Base-by-base conservation (phyloP, 2,888 invertebrate genomes). In the Saturnia japonica region DNA sequence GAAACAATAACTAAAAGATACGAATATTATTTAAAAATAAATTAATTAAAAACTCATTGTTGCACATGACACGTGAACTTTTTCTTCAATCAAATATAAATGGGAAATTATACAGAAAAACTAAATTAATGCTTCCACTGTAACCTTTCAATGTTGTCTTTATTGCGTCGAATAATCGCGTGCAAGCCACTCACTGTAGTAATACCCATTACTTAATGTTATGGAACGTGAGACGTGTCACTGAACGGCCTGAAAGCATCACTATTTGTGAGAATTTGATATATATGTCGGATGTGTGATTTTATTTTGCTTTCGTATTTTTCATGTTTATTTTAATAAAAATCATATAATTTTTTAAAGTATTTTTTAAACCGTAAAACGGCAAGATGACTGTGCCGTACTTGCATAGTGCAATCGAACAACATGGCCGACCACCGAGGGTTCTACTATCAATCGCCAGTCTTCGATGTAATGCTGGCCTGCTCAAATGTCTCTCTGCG, bases 121-220 rank as follows among this genome's bases (percentile, higher is more conserved):
- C 68, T 16, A 42, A 80, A 76, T 75, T 60, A 72, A 76, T 72
- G 73, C 74, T 72, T 45, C n/a, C 42, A 11, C 68, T 7, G 62
- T 16, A 19, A 66, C 71, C 54, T 47, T 51, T 68, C 34, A 45
- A 78, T 81, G 85, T 85, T 82, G 82, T 82, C 80, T 81, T 82
- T 81, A 82, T 81, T 82, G 77, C 77, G 80, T 73, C 75, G 75
- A 80, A 78, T 79, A 78, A 82, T 78, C 71, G 74, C 74, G 73
- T 75, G 73, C 70, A 71, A 68, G 71, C 72, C 71, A 68, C 71
- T 71, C 64, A 70, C 70, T 62, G 70, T 51, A 51, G 70, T 51
- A 51, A 66, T 64, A 68, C 47, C 71, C 71, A 71, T 71, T 71
- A 71, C 68, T 71, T 71, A 71, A 71, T 68, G 71, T 68, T 68